Percentiles rank a stretch among this genome's conserved stretches.
phyloP scores from a whole-genome alignment of 2,797 vertebrate species.

The Malurus splendens region DNA sequence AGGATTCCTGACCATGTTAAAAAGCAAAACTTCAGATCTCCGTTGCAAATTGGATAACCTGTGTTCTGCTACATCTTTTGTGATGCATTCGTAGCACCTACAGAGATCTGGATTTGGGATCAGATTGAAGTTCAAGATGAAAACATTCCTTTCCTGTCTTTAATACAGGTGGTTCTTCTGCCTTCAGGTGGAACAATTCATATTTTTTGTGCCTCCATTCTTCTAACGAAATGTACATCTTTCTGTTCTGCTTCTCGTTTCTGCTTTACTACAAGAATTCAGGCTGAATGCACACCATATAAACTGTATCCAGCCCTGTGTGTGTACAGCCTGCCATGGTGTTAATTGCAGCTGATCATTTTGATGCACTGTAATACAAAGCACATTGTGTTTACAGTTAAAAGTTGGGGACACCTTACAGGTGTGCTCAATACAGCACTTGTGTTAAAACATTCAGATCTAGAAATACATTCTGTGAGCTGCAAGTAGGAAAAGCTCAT shows the following conservation, averaged over 20 bases:
- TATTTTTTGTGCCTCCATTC: background rate
- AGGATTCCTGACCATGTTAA: background rate
- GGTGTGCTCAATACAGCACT: background rate
- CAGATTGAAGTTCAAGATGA: background rate
- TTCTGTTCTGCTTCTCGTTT: background rate
- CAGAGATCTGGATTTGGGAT: background rate
- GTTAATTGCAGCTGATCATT: background rate
- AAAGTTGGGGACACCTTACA: background rate
- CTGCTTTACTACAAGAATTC: background rate
- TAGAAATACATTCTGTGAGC: background rate
- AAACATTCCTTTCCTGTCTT: background rate
- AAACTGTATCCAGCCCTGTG: rapidly evolving
- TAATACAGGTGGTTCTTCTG: background rate
- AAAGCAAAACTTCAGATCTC: background rate
- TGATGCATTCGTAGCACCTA: rapidly evolving
- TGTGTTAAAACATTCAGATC: background rate
- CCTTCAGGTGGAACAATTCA: background rate
- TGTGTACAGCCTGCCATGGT: background rate
- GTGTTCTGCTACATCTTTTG: background rate
- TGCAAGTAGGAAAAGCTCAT: background rate
- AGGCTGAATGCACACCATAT: background rate
- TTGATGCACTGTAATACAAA: background rate
- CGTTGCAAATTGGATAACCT: background rate
- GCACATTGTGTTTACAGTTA: background rate
- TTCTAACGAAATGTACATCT: rapidly evolving